A percentile compares a stretch with the other conserved stretches of the same genome.
phyloP scores from a whole-genome alignment of 2,888 invertebrate species.

The Agrochola macilenta region DNA sequence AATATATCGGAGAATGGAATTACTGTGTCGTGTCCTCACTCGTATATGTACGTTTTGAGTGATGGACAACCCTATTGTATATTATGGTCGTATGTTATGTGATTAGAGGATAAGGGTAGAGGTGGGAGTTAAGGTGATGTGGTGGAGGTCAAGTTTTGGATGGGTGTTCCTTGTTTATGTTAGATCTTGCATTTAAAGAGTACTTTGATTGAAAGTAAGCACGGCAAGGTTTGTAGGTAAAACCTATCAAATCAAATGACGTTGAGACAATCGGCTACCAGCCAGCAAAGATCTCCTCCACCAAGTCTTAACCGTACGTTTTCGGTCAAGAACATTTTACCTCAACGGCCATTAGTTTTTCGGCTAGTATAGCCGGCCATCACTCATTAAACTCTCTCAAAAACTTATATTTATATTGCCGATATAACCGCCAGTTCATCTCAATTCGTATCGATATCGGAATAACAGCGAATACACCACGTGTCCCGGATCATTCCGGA shows the following conservation, averaged over 20 bases:
- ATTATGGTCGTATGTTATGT: constrained; percentile 45
- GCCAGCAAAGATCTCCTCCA: background rate
- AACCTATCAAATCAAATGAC: background rate
- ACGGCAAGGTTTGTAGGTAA: background rate
- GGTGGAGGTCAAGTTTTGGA: constrained; percentile 15
- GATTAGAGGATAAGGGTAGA: constrained; percentile 32
- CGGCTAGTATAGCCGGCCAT: background rate
- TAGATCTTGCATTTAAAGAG: background rate
- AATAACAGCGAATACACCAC: constrained; percentile 62
- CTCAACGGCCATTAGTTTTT: background rate
- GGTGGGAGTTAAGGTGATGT: background rate
- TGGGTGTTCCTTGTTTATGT: background rate
- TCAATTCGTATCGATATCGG: constrained; percentile 31
- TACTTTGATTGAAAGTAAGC: background rate
- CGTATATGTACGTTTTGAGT: constrained; percentile 55
- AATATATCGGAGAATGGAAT: constrained; percentile 67
- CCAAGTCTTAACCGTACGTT: background rate
- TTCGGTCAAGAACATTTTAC: background rate
- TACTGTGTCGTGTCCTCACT: constrained; percentile 55
- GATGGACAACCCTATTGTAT: constrained; percentile 55
- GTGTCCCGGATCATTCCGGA: constrained; percentile 75
- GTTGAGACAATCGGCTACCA: background rate
- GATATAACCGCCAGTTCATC: background rate
- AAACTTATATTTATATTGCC: background rate
- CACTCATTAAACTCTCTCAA: background rate